Evolutionary conservation across 2,113 vertebrate species (phyloP).

Genomic region (Tauraco erythrolophus): DNA sequence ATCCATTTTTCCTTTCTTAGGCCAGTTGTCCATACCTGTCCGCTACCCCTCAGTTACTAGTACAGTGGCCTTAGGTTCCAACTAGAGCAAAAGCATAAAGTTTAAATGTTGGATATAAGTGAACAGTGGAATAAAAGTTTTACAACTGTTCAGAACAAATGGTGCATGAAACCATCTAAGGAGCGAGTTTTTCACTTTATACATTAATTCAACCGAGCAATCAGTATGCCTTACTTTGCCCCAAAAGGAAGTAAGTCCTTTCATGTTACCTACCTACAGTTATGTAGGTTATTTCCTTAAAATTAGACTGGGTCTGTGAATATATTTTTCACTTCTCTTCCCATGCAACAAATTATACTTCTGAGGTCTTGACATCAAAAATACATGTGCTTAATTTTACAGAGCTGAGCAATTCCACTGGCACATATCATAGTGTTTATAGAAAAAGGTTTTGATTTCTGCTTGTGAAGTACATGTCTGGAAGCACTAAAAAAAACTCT

Average conservation of each 20-base stretch:
- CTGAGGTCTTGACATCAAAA: background rate
- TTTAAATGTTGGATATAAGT: slow-evolving; percentile 5
- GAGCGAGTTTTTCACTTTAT: background rate
- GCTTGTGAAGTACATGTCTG: background rate
- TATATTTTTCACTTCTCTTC: background rate
- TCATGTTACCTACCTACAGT: background rate
- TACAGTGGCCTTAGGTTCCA: background rate
- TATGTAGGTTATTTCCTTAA: background rate
- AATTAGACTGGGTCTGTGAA: background rate
- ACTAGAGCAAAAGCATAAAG: background rate
- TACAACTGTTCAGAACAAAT: background rate
- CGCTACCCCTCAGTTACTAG: background rate
- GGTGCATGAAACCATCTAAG: background rate
- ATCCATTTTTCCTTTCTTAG: background rate
- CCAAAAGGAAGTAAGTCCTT: background rate
- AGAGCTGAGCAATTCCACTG: background rate
- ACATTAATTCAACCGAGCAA: background rate
- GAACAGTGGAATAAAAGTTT: background rate
- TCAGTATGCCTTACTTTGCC: background rate
- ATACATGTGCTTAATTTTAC: background rate
- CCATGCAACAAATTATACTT: background rate
- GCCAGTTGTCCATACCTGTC: background rate
- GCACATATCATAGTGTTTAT: background rate
- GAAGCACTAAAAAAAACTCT: background rate
- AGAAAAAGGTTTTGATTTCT: background rate